phyloP scores from a whole-genome alignment of 2,797 vertebrate genomes.

The Ptychobarbus kaznakovi region DNA sequence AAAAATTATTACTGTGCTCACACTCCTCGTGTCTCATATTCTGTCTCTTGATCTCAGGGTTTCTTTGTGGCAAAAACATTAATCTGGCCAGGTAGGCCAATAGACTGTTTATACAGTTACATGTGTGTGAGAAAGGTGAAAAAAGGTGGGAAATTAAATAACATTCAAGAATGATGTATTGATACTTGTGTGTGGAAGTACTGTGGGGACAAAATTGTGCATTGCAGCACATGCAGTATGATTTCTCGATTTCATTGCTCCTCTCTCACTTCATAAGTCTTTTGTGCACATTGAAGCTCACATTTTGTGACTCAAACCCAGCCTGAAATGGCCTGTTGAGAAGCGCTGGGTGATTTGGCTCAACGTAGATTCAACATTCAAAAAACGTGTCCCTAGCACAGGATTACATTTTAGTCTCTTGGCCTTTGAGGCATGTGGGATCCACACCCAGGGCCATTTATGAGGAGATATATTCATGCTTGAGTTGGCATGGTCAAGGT shows the following conservation, averaged over 20 bases:
- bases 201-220: not conserved
- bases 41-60: slow-evolving; percentile 9
- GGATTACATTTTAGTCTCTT: slow-evolving; percentile 20
- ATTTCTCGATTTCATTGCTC: not conserved
- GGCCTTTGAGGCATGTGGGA: slow-evolving; percentile 22
- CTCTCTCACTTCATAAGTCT: not conserved
- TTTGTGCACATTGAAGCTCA: not conserved
- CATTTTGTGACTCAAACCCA: not conserved
- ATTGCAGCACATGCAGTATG: not conserved
- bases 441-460: slow-evolving; percentile 26
- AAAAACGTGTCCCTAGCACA: not conserved
- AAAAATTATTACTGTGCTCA: not conserved
- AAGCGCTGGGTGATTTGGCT: slow-evolving; percentile 29
- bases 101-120: not conserved
- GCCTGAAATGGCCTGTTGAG: not conserved
- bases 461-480: slow-evolving; percentile 14
- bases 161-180: not conserved
- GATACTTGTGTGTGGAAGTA: not conserved
- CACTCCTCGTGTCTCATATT: slow-evolving; percentile 27
- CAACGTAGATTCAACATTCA: not conserved
- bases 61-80: slow-evolving; percentile 30
- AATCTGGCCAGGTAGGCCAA: not conserved
- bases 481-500: not conserved
- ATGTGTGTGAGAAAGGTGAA: not conserved
- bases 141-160: not conserved